Evolutionary conservation across 2,888 invertebrate species (phyloP).

Genomic region (Synergus itoensis): DNA sequence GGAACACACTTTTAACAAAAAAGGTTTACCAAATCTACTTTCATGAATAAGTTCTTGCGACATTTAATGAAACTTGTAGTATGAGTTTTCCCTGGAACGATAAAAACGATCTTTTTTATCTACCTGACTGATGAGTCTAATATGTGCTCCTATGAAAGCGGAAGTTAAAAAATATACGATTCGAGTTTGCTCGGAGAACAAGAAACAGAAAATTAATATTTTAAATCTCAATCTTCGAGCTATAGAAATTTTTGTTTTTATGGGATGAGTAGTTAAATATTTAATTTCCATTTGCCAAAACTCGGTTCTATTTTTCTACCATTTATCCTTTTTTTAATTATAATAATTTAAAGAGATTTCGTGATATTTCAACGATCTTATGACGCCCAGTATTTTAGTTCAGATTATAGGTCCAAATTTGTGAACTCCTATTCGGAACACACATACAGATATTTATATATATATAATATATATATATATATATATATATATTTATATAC

Average conservation of each 20-base stretch:
- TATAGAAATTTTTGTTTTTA: not conserved
- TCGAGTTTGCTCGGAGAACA: not conserved
- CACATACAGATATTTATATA: too few relatives aligned
- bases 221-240: not conserved
- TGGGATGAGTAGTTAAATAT: not conserved
- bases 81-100: not conserved
- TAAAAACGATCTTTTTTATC: not conserved
- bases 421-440: too few relatives aligned
- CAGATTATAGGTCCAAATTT: too few relatives aligned
- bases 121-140: conserved; percentile 6
- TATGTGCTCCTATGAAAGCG: not conserved
- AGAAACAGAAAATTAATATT: not conserved
- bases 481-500: too few relatives aligned
- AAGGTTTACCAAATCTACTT: conserved; percentile 8
- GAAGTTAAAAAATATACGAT: not conserved
- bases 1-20: too few relatives aligned
- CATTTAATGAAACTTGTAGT: conserved; percentile 3
- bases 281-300: not conserved
- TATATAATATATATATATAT: too few relatives aligned
- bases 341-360: too few relatives aligned
- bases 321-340: too few relatives aligned
- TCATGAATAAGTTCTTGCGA: not conserved
- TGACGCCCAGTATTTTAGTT: too few relatives aligned
- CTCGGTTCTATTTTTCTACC: too few relatives aligned
- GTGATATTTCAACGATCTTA: too few relatives aligned